Base-by-base conservation (phyloP, 2,113 vertebrate genomes). In the Pseudorasbora parva region DNA sequence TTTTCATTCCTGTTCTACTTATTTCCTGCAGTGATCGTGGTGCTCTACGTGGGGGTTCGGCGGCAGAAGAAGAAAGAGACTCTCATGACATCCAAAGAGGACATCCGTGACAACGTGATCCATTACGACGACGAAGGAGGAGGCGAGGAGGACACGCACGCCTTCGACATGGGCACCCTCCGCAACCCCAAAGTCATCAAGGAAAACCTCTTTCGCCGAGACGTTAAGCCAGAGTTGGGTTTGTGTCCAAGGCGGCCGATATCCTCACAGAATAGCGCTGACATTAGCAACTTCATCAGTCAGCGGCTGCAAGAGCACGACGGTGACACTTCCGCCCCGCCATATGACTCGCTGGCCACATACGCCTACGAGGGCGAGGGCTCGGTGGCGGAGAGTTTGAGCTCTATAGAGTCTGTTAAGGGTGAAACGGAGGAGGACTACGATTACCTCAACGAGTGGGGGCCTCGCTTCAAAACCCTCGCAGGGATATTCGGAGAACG, bases 51-150 rank as follows among this genome's bases (percentile, higher is more conserved):
- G 75, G 97, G 97, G 1, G 89, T 99, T 83, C 88, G 97, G 68
- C 93, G 96, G 25, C 98, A 99, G 88, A 99, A 96, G 93, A 98
- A 98, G 87, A 99, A 99, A 88, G 97, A 98, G 86, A 98, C 95
- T 5, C 93, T 98, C 62, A 99, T 99, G 97, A 99, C 98, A 0
- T 99, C 97, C 30, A 99, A 99, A 84, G 98, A 99, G 93, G 98
- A 99, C 89, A 95, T 99, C 89, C 94, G 98, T 82, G 98, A 99
- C 89, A 99, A 99, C 1, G 97, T 99, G 56, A 99, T 99, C 90
- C 97, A 98, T 90, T 99, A 99, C 0, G 98, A 99, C 78, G 98
- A 99, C 25, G 98, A 99, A 90, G 98, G 98, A 47, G 98, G 98
- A 0, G 98, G 98, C 0, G 98, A 99, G 85, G 98, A 99, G 86